These are phyloP conservation scores for Callopanchax toddi DNA, from an alignment of 2,113 vertebrate species.

Conservation along the genomic window DNA sequence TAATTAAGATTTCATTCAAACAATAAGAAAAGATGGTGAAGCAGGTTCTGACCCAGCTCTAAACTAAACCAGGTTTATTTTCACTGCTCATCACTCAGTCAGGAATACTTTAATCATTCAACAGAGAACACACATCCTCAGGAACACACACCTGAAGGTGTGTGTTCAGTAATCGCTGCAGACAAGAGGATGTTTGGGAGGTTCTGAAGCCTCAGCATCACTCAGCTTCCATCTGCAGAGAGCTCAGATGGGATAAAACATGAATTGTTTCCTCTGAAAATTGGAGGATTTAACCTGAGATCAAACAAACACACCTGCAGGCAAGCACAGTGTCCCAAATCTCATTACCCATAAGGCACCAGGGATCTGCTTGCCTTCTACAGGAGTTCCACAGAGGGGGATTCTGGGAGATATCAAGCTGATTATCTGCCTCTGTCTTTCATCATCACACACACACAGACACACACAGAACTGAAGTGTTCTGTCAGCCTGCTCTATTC, in stretches of 20 bases:
- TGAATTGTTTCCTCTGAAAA: constrained; percentile 1
- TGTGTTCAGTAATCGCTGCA: background rate
- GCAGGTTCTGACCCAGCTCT: background rate
- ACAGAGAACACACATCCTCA: no score
- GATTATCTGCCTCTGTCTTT: constrained; percentile 30
- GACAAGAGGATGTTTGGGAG: background rate
- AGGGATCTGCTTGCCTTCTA: constrained; percentile 23
- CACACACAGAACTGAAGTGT: constrained; percentile 3
- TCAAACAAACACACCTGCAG: constrained; percentile 38
- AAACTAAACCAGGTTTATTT: background rate
- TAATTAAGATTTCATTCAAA: no score
- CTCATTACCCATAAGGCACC: constrained; percentile 64
- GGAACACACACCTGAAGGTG: no score
- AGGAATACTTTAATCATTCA: background rate
- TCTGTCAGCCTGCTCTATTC: background rate
- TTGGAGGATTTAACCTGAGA: constrained; percentile 32
- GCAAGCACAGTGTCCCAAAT: constrained; percentile 23
- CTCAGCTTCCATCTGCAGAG: background rate
- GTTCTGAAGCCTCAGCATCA: background rate
- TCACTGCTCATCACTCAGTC: background rate
- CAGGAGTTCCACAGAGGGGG: constrained; percentile 30
- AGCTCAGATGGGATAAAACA: background rate
- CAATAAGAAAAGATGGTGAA: no score
- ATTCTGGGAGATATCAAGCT: constrained; percentile 49
- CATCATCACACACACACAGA: constrained; percentile 13